A percentile compares a stretch with the other conserved stretches of the same genome.
Conservation (phyloP, 2,797 vertebrate species). For the Luscinia luscinia region DNA sequence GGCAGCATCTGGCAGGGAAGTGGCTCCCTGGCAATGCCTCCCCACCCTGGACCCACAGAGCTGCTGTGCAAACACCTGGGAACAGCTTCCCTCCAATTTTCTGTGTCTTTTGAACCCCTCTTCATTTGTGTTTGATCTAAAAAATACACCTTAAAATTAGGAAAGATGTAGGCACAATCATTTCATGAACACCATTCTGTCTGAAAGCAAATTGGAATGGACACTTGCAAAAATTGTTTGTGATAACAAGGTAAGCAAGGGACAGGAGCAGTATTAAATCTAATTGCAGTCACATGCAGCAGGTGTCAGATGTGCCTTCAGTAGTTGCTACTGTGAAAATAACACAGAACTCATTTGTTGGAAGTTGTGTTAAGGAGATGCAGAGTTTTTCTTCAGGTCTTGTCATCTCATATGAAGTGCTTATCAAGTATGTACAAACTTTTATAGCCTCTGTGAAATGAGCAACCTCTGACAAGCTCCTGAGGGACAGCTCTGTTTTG, state of each 20-base stretch:
- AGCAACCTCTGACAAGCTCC: neutral
- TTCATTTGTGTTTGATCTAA: neutral
- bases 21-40: neutral
- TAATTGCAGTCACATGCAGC: neutral
- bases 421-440: neutral
- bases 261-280: neutral
- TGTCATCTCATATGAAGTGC: neutral
- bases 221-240: neutral
- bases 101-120: neutral
- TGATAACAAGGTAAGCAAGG: neutral
- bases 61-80: neutral
- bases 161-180: neutral
- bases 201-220: neutral
- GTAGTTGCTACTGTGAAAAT: neutral
- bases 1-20: neutral
- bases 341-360: neutral
- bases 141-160: neutral
- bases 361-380: neutral
- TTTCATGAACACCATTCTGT: neutral
- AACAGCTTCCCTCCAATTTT: neutral
- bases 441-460: neutral
- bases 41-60: neutral
- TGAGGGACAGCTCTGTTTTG: neutral
- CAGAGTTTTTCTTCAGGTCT: neutral
- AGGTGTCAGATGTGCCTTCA: neutral